Evolutionary conservation across 2,797 vertebrate genomes (phyloP).

Genomic region (Denticeps clupeoides): DNA sequence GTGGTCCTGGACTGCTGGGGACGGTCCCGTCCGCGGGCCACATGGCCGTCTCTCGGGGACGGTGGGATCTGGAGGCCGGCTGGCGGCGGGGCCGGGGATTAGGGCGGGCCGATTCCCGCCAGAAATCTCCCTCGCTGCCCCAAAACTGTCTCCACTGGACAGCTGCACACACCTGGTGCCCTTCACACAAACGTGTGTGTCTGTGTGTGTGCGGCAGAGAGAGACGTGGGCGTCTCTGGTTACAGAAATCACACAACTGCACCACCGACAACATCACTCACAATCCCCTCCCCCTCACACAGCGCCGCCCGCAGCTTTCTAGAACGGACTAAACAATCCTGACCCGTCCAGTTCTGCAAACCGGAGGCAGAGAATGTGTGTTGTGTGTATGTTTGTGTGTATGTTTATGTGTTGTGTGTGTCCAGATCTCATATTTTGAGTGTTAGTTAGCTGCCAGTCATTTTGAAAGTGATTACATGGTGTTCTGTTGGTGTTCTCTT

Average conservation of each 20-base stretch:
- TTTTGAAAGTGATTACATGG: too few relatives aligned
- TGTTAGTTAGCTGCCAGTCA: too few relatives aligned
- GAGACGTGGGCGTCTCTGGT: conserved; percentile 18
- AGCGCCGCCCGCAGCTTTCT: background rate
- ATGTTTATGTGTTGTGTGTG: too few relatives aligned
- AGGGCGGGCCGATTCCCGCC: conserved; percentile 21
- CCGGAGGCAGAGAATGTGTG: too few relatives aligned
- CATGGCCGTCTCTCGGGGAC: conserved; percentile 47
- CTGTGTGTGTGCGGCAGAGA: conserved; percentile 18
- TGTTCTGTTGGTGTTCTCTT: too few relatives aligned
- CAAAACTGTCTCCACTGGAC: conserved; percentile 40
- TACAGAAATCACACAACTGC: conserved; percentile 46
- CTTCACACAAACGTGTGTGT: conserved; percentile 30
- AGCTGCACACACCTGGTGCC: conserved; percentile 60
- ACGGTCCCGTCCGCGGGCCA: conserved; percentile 59
- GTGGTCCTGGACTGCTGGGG: conserved; percentile 47
- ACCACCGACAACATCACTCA: conserved; percentile 34
- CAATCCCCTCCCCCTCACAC: conserved; percentile 27
- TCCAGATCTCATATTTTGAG: too few relatives aligned
- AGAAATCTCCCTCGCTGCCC: conserved; percentile 26
- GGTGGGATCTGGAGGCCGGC: conserved; percentile 47
- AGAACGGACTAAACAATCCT: too few relatives aligned
- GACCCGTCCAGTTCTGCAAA: too few relatives aligned
- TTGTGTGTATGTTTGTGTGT: too few relatives aligned
- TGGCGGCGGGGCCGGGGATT: conserved; percentile 37